These are phyloP conservation scores for Heliothis peltigera DNA, from an alignment of 2,888 invertebrate species.

Conservation along the genomic window DNA sequence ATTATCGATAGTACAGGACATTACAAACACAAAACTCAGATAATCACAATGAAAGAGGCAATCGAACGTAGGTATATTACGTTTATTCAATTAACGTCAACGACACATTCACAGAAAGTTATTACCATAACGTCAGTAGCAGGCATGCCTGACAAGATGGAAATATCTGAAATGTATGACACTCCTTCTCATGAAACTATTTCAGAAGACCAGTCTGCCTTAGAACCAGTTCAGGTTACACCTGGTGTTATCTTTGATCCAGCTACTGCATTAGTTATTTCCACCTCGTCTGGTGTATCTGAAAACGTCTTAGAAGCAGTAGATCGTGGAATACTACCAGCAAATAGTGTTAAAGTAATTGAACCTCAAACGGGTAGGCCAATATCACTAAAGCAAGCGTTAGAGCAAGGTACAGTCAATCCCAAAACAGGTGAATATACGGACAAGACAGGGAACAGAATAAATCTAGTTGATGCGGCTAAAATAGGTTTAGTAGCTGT, in stretches of 20 bases:
- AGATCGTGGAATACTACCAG: slow-evolving; percentile 92
- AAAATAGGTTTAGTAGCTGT: slow-evolving; percentile 94
- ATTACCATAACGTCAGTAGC: slow-evolving; percentile 93
- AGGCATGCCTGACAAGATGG: slow-evolving; percentile 93
- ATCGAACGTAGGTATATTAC: slow-evolving; percentile 92
- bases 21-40: slow-evolving; percentile 89
- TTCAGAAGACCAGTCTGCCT: slow-evolving; percentile 80
- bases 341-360: slow-evolving; percentile 91
- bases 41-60: slow-evolving; percentile 93
- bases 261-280: slow-evolving; percentile 93
- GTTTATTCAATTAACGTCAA: slow-evolving; percentile 88
- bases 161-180: slow-evolving; percentile 90
- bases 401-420: slow-evolving; percentile 93
- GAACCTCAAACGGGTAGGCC: slow-evolving; percentile 92
- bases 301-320: slow-evolving; percentile 94
- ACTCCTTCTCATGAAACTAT: slow-evolving; percentile 57
- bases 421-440: slow-evolving; percentile 92
- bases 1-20: slow-evolving; percentile 94
- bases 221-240: slow-evolving; percentile 93
- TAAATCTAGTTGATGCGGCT: slow-evolving; percentile 93
- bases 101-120: slow-evolving; percentile 89
- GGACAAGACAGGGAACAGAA: slow-evolving; percentile 91
- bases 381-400: slow-evolving; percentile 93
- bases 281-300: slow-evolving; percentile 92
- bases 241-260: slow-evolving; percentile 95